Base-by-base conservation (phyloP, 1,140 invertebrate species). In the Rhyacophila brunnea region DNA sequence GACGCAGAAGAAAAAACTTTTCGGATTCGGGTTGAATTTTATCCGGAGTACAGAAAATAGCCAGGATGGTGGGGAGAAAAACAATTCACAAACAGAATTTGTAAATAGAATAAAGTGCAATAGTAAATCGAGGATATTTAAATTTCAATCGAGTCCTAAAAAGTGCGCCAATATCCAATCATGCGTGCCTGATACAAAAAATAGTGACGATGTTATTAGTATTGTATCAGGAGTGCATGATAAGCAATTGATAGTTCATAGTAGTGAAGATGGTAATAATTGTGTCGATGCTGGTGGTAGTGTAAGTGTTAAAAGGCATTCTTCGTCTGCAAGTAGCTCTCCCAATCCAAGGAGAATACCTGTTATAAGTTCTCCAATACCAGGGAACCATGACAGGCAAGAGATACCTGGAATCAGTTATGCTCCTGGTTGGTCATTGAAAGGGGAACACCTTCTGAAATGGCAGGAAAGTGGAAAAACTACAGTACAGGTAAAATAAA, bases 381-480 rank as follows among this genome's bases (percentile, higher is more conserved):
- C 32, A 15, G 53, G 5, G 7, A 13, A 69, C 63, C 56, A 62
- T 59, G 55, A 63, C 46, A 62, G 67, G 60, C 62, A 67, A 20
- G 53, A 58, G 52, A 50, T 67, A 58, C 63, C 66, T 32, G 55
- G 67, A 58, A 79, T 78, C 67, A 79, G 77, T 66, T 79, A 79
- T 68, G 77, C 77, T 38, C 77, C 77, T 28, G 77, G 77, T 34
- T 79, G 77, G 77, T 79, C 77, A 46, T 70, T 79, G 45, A 79
- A 79, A 65, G 77, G 77, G 18, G 74, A 78, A 68, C 77, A 79
- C 66, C 71, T 79, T 34, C 72, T 76, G 69, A 79, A 78, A 68
- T 79, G 77, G 77, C 76, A 78, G 58, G 74, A 70, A 55, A 78
- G 74, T 14, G 75, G 77, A 17, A 77, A 77, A 63, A 79, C 77